Percentiles rank a stretch among this genome's conserved stretches.
phyloP scores from a whole-genome alignment of 2,797 vertebrate species.

The Neosalanx taihuensis region DNA sequence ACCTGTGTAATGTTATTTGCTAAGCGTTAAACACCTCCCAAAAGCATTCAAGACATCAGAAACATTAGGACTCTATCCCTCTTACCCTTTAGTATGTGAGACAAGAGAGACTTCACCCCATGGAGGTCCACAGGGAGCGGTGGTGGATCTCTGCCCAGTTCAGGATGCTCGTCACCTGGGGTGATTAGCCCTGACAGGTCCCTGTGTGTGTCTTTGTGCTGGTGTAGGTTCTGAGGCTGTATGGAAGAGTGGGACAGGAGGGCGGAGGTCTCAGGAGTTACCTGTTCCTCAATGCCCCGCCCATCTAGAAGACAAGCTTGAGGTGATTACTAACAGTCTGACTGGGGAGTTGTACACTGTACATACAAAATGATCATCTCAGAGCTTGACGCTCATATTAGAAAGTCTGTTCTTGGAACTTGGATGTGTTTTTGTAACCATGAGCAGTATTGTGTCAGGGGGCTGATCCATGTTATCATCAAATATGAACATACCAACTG shows the following conservation, averaged over 20 bases:
- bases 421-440: background rate
- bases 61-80: background rate
- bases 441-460: background rate
- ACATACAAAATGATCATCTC: background rate
- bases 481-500: background rate
- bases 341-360: background rate
- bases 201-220: background rate
- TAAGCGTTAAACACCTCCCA: background rate
- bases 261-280: constrained; percentile 31
- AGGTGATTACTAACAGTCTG: background rate
- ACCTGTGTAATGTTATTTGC: background rate
- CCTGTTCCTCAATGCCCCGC: constrained; percentile 31
- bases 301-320: constrained; percentile 19
- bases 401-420: constrained; percentile 5
- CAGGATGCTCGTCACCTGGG: background rate
- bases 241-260: constrained; percentile 2
- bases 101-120: background rate
- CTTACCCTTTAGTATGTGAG: constrained; percentile 14
- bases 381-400: constrained; percentile 20
- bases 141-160: constrained; percentile 8
- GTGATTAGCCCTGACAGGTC: background rate
- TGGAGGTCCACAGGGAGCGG: constrained; percentile 17
- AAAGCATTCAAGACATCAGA: background rate
- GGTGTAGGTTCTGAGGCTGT: background rate
- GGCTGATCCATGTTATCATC: background rate